Evolutionary conservation across 2,113 vertebrate species (phyloP), one percentile per base, ranked within the genome.

Genomic region (Casuarius casuarius): DNA sequence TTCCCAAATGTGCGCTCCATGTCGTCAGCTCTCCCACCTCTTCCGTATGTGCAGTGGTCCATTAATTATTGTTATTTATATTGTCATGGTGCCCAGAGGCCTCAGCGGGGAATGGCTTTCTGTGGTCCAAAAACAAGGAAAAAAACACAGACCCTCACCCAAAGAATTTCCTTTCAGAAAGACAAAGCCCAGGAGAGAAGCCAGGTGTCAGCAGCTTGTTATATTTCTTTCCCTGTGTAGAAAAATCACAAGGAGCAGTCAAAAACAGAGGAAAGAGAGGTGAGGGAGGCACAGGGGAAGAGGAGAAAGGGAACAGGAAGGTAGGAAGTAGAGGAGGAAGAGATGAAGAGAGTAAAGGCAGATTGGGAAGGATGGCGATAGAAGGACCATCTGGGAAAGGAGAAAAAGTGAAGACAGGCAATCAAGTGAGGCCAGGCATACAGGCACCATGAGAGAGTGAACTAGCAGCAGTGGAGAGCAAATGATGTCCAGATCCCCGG

Each of bases 381-480:
- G 48, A 62, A 74, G 12, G 62, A 29, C 19, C 15, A 15, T 31
- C 4, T 2, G 7, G n/a, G 29, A 80, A 75, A 9, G 4, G 63
- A 28, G 5, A 75, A 26, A n/a, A 46, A 44, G 5, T 3, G 40
- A 31, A 54, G 46, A 38, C 29, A 16, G 2, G 2, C 7, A 22
- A 31, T 9, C 26, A 7, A 26, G 7, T 33, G 35, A 75, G 40
- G 13, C 5, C 40, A 29, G 17, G n/a, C 33, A 42, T 61, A 66
- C 28, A 83, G 31, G 7, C 18, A 17, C 3, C 0, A 0, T 67
- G 66, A 9, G 4, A 0, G 2, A 82, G 28, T 26, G 5, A 79
- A 38, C 46, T 48, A 48, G 46, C 38, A 8, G 18, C 38, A 35
- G n/a, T 2, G 19, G 13, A 4, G 46, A 40, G 23, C 1, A 2